Evolutionary conservation across 2,113 vertebrate genomes (phyloP), one percentile per base, ranked within the genome.

Genomic region (Osmerus mordax): DNA sequence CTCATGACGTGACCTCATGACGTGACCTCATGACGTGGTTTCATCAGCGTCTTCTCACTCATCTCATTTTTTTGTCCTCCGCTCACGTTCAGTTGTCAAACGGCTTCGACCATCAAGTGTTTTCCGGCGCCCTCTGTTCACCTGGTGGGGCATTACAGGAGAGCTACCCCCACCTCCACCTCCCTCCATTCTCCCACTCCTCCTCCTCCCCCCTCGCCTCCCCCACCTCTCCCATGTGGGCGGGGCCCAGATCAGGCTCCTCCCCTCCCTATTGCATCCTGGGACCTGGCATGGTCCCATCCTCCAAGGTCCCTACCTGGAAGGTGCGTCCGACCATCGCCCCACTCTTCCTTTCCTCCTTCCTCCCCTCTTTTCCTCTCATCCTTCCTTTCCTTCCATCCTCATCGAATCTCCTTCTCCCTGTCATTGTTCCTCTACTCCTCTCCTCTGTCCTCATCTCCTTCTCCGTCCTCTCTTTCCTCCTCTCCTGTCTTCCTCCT

Each of bases 301-400:
- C 95, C 82, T 94, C 94, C 93, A 94, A 92, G 91, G 92, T 98
- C 84, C 96, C 94, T 83, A 93, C 94, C 91, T 98, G 96, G 96
- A 98, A 98, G 96, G 96, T 98, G 95, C 93, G 96, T 88, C 74
- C 78, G 2, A 75, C 80, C 70, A 81, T 81, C 58, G 53, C 71
- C 81, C 71, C 82, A 53, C 75, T 69, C 58, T 60, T 64, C 54
- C 18, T 47, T 25, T 68, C 15, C 56, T 53, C 13, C 18, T 68
- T 58, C 60, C 14, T 68, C 72, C 1, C 32, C 8, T 59, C 19
- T 16, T 47, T n/a, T 62, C 52, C 60, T 28, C 18, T 56, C 6
- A 65, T 53, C 23, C 41, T 18, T 67, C 55, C 68, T 60, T 70
- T 41, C 58, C 25, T 60, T 56, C 67, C 55, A 29, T 56, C 54